Evolutionary conservation across 2,888 invertebrate genomes (phyloP), one percentile per base, ranked within the genome.

Genomic region (Periphyllus acericola): DNA sequence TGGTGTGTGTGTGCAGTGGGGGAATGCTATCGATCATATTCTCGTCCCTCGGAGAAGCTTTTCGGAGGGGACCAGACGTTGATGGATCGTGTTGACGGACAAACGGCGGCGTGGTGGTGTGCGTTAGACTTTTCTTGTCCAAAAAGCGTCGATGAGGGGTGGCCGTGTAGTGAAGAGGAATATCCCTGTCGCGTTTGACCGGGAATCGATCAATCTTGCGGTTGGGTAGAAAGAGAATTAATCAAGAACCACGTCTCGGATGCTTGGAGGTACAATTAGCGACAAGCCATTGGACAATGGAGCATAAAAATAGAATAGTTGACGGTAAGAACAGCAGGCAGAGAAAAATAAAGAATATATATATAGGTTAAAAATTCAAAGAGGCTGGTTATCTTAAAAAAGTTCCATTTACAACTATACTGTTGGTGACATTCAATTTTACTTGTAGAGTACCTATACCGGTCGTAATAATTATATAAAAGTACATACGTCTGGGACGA

Each of bases 31-130:
- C 87, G 87, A 87, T 87, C 87, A 87, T 87, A 87, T 81, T 72
- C 87, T 72, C 86, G 72, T 52, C 75, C 68, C 40, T 11, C 40
- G 5, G 66, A 46, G 81, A 87, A 87, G 87, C 81, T 81, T 74
- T 72, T 25, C 74, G 17, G n/a, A 84, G 75, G 79, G 72, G 72
- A 72, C 36, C 76, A 36, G 87, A 87, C 87, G 74, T 87, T 87
- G 87, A 87, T 87, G 87, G 87, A 87, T 87, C 81, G 87, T 87
- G 87, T 87, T 87, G 87, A 81, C 87, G 87, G 86, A 87, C 86
- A 72, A 80, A 72, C 80, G 60, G 74, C 36, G 32, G 60, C 17
- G 71, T 46, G n/a, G 55, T 25, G 40, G 72, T 60, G 87, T 81
- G 79, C n/a, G 72, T 79, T 74, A 74, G 87, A 87, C 81, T 87